Evolutionary conservation across 2,888 invertebrate species (phyloP).

Genomic region (Pteria penguin): DNA sequence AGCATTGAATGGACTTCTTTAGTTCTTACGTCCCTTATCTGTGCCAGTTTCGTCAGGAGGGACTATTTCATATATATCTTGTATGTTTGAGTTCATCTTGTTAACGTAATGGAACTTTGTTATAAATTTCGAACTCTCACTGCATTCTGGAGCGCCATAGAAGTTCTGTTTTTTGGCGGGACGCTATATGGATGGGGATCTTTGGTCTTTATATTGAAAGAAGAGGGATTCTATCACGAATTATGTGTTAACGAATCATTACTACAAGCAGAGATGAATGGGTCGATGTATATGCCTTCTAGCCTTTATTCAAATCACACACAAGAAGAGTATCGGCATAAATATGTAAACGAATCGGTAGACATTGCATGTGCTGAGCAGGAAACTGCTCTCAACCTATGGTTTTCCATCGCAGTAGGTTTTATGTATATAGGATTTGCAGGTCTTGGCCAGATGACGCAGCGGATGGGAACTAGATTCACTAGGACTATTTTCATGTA

Average conservation of each 20-base stretch:
- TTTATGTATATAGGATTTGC: slow-evolving; percentile 49
- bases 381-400: slow-evolving; percentile 51
- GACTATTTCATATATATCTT: no score
- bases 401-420: slow-evolving; percentile 57
- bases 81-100: no score
- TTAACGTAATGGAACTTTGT: slow-evolving; percentile 48
- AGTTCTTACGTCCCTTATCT: no score
- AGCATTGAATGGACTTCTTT: no score
- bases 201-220: slow-evolving; percentile 62
- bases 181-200: slow-evolving; percentile 70
- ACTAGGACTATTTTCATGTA: slow-evolving; percentile 51
- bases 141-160: slow-evolving; percentile 62
- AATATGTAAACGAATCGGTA: neutral
- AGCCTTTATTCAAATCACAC: neutral
- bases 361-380: slow-evolving; percentile 40
- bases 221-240: slow-evolving; percentile 62
- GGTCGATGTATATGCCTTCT: neutral
- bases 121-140: slow-evolving; percentile 45
- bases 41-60: no score
- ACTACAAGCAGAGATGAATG: neutral
- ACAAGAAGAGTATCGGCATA: neutral
- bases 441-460: slow-evolving; percentile 48
- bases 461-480: slow-evolving; percentile 44
- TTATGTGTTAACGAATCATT: slow-evolving; percentile 37
- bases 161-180: slow-evolving; percentile 65